Base-by-base conservation (phyloP, 2,797 vertebrate genomes). In the Todus mexicanus region DNA sequence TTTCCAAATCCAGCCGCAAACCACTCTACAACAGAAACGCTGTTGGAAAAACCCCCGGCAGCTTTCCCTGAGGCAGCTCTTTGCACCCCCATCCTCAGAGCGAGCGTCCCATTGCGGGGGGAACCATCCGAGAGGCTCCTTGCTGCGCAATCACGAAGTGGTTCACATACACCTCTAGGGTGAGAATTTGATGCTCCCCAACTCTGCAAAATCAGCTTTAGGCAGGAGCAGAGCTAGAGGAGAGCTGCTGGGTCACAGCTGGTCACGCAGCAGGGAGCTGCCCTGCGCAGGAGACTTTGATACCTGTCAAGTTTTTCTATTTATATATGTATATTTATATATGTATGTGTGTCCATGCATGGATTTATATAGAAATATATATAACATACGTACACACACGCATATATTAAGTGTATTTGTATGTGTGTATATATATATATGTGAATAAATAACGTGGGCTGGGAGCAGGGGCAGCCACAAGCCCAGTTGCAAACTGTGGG, bases 41-140 rank as follows among this genome's bases (percentile, higher is more conserved):
- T 47, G 59, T 16, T 10, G 4, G 0, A 8, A 48, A 21, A 6
- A 5, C 3, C 1, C 1, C 1, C 51, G 27, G 14, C 6, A 23
- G 27, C 21, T 80, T 66, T 63, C 12, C 61, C 40, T 37, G 18
- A 29, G 65, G 53, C 3, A 70, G 57, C 25, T 45, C 0, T 53
- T 29, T 11, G 47, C 68, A 75, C 16, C 45, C 26, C 11, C 3
- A 2, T 10, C 20, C 60, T 33, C 81, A 43, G 50, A 53, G 25
- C 1, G 10, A 56, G 37, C 65, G 51, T 26, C 40, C 53, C 37
- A 4, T 6, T 7, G 20, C 33, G 22, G 43, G 57, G 31, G 12
- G 31, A 27, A 77, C 26, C 15, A 35, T 4, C 9, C 7, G 2
- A 14, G n/a, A 45, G 45, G 31, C 5, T 91, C 31, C 48, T 25